Base-by-base conservation (phyloP, 1,140 invertebrate species). In the Dermatophagoides farinae region DNA sequence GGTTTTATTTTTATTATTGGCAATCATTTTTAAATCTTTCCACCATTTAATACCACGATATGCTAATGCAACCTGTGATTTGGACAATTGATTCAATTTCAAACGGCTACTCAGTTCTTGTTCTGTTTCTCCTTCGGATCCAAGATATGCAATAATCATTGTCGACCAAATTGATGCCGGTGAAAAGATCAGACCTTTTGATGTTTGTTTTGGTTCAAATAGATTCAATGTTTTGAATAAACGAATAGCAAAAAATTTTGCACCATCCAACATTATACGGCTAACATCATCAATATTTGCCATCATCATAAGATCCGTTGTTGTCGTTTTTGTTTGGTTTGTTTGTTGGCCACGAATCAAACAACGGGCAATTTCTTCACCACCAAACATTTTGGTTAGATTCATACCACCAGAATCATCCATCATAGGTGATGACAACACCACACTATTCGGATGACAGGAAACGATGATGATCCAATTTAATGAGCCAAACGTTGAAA, bases 1-100 rank as follows among this genome's bases (percentile, higher is more conserved):
- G 1, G 43, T 31, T 22, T 10, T 39, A 25, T 20, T 76, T 74
- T n/a, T 78, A 23, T 47, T 72, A 62, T 25, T 69, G 62, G 52
- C 59, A 43, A n/a, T 31, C 31, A 58, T 64, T 55, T 52, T 58
- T 43, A 62, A 62, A n/a, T 57, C 23, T 23, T 64, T 53, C 50
- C 62, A 65, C 11, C 50, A 57, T 23, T 60, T 54, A 12, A 67
- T 57, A 14, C 63, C 64, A 31, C 57, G 38, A 57, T 62, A 67
- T 11, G 66, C 63, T 22, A 64, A 59, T 37, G 57, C 60, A 8
- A 60, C 49, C 1, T 58, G 16, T 0, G 39, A 5, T 57, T 67
- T 67, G 1, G 64, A 49, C 0, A 57, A 11, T 31, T 62, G n/a
- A 23, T 44, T 14, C 1, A 69, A n/a, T 10, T 62, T 65, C 2